Conservation (phyloP, 2,797 vertebrate genomes). For the Parauchenoglanis punctatus region DNA sequence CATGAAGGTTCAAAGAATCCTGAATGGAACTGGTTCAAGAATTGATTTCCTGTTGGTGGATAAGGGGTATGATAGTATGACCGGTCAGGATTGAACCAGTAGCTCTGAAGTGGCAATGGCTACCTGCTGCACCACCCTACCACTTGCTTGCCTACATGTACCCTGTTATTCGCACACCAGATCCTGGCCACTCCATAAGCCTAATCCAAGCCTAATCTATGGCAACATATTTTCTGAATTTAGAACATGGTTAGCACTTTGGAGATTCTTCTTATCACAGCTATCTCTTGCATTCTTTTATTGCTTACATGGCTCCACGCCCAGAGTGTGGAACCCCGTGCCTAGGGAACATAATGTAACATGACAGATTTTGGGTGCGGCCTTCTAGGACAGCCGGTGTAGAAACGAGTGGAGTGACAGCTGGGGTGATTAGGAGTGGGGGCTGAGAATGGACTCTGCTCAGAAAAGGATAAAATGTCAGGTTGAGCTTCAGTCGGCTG, state of each 20-base stretch:
- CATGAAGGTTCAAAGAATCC: no score
- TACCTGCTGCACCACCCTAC: background rate
- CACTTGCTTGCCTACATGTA: background rate
- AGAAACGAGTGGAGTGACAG: constrained; percentile 66
- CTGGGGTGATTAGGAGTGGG: constrained; percentile 51
- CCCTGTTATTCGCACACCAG: constrained; percentile 3
- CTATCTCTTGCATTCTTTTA: constrained; percentile 20
- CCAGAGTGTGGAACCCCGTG: constrained; percentile 1
- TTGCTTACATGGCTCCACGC: background rate
- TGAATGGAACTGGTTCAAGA: no score
- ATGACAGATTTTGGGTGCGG: constrained; percentile 51
- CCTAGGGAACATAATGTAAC: constrained; percentile 28
- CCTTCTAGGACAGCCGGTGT: constrained; percentile 48
- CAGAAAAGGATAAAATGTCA: background rate
- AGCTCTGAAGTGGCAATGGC: background rate
- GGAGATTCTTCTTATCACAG: background rate
- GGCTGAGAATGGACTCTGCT: constrained; percentile 26
- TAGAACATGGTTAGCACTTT: background rate
- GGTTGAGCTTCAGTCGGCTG: background rate
- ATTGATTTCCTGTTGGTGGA: no score
- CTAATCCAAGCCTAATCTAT: background rate
- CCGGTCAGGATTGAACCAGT: background rate
- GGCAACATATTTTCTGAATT: background rate
- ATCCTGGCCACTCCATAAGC: background rate
- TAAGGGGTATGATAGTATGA: no score